Base-by-base conservation (phyloP, 2,888 invertebrate genomes). In the Tryphoninae sp. region DNA sequence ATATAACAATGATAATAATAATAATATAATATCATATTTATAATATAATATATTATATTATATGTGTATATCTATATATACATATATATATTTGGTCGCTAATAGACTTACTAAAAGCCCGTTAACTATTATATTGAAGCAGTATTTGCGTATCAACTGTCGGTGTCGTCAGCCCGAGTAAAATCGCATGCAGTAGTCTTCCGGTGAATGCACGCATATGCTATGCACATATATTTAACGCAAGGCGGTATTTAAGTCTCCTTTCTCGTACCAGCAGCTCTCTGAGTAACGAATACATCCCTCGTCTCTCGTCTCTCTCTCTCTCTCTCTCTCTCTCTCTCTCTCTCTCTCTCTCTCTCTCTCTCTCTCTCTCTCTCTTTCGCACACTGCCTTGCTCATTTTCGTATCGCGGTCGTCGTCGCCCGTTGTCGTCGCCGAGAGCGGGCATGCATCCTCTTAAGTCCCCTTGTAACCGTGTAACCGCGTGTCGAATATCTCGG, bases 401-500 rank as follows among this genome's bases (percentile, higher is more conserved):
- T 64, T 4, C 40, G 13, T 26, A 58, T 3, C 62, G 69, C 45
- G 22, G 78, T 19, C 55, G 65, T 65, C 51, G 58, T 33, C 64
- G 69, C 33, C 53, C 23, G 67, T 61, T 74, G 76, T 76, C 76
- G 76, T 77, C 62, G 55, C 55, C 64, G 59, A 68, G 73, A 58
- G 68, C 76, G 76, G 67, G 72, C 76, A 69, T 51, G 71, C 69
- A 81, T 79, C 79, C 82, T 79, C 82, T 79, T 76, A 82, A 82
- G 73, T 79, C 72, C 76, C 69, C 79, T 73, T 82, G 82, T 82
- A 82, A 82, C 78, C 78, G 78, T 33, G 33, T 33, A 33, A 33
- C 55, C 55, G 82, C 82, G 82, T 80, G 82, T 82, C 79, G 79
- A 82, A 82, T 82, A 73, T 82, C 82, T 77, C 79, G 76, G 79